Conservation (phyloP, 2,888 invertebrate genomes). For the Apeira syringaria region DNA sequence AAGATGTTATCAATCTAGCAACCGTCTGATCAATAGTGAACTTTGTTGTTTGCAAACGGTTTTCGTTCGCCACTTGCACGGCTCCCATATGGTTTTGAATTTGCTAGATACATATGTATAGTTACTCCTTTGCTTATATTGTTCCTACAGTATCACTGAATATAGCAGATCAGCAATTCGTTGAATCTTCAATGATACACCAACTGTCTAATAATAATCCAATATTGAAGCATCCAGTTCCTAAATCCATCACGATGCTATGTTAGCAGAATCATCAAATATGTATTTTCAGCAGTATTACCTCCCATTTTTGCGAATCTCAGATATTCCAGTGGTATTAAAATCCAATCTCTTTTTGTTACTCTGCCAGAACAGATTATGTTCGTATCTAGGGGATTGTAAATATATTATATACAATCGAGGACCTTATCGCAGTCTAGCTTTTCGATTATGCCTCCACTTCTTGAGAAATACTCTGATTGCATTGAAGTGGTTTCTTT, state of each 20-base stretch:
- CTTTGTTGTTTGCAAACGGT: too few relatives aligned
- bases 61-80: too few relatives aligned
- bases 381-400: conserved; percentile 21
- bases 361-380: conserved; percentile 57
- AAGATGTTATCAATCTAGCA: too few relatives aligned
- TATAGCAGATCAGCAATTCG: too few relatives aligned
- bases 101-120: too few relatives aligned
- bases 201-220: conserved; percentile 28
- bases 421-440: conserved; percentile 1
- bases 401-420: conserved; percentile 7
- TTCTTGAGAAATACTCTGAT: too few relatives aligned
- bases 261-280: conserved; percentile 43
- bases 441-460: not conserved
- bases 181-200: conserved; percentile 4
- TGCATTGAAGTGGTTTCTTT: too few relatives aligned
- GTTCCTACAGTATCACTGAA: too few relatives aligned
- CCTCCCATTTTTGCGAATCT: conserved; percentile 45
- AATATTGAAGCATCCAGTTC: conserved; percentile 33
- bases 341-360: conserved; percentile 64
- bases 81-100: too few relatives aligned
- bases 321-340: conserved; percentile 60
- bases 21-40: too few relatives aligned
- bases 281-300: conserved; percentile 51
- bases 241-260: conserved; percentile 49
- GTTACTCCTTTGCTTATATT: too few relatives aligned